Conservation (phyloP, 2,797 vertebrate species). For the Amniataba percoides region DNA sequence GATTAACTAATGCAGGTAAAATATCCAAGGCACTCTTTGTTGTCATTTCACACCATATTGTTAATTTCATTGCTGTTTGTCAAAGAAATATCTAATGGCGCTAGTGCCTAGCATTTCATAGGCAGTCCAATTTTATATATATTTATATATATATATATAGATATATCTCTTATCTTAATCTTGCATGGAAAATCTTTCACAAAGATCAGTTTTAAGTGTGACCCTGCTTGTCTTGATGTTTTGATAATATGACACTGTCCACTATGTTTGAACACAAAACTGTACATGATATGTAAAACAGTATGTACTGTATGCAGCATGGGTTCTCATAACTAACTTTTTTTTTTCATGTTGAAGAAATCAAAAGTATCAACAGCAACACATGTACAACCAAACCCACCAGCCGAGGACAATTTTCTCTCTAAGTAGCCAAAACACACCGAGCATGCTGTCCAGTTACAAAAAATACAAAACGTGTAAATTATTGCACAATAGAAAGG, state of each 20-base stretch:
- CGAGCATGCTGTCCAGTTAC: conserved; percentile 96
- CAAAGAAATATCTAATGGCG: conserved; percentile 88
- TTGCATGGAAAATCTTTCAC: conserved; percentile 86
- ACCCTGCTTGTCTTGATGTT: conserved; percentile 89
- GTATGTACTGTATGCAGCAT: conserved; percentile 95
- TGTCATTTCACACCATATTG: conserved; percentile 89
- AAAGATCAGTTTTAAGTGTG: conserved; percentile 87
- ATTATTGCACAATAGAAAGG: conserved; percentile 99
- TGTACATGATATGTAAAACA: conserved; percentile 98
- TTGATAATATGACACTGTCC: conserved; percentile 88
- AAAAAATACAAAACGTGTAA: conserved; percentile 99
- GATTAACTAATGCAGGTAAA: conserved; percentile 91
- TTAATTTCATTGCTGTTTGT: conserved; percentile 85
- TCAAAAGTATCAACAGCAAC: conserved; percentile 91
- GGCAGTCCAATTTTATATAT: conserved; percentile 82
- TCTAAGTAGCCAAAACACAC: conserved; percentile 96
- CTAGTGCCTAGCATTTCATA: conserved; percentile 82
- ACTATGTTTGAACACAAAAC: conserved; percentile 91
- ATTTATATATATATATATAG: conserved; percentile 78
- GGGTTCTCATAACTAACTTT: conserved; percentile 78
- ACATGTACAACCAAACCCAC: conserved; percentile 93
- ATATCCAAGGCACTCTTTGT: conserved; percentile 96
- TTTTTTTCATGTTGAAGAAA: conserved; percentile 79
- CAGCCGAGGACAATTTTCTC: conserved; percentile 90
- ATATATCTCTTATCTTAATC: conserved; percentile 70